Percentiles rank a stretch among this genome's conserved stretches.
Evolutionary conservation across 2,888 invertebrate species (phyloP).

Genomic region (Frankliniella fusca): DNA sequence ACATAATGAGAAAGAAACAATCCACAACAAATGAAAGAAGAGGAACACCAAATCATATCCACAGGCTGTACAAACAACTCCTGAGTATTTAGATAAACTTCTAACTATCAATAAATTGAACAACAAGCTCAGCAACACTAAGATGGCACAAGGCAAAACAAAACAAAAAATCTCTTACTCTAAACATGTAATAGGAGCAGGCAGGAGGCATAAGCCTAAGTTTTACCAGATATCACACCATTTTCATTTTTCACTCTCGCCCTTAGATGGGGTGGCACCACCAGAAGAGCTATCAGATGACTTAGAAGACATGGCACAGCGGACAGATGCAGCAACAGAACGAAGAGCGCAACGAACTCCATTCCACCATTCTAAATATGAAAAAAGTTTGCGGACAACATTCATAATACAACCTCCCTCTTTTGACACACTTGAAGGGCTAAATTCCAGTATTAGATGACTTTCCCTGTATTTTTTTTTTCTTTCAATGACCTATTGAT

Average conservation of each 20-base stretch:
- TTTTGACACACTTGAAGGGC: background rate
- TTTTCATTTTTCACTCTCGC: slow-evolving; percentile 48
- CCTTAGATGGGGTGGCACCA: slow-evolving; percentile 44
- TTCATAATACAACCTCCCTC: no score
- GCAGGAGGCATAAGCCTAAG: background rate
- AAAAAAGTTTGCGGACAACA: slow-evolving; percentile 1
- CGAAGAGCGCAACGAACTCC: slow-evolving; percentile 26
- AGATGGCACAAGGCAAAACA: background rate
- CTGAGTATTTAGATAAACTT: no score
- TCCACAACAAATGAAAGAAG: no score
- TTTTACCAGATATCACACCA: slow-evolving; percentile 29
- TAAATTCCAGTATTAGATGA: background rate
- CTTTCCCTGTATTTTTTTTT: background rate
- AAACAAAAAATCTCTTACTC: background rate
- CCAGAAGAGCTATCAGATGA: slow-evolving; percentile 43
- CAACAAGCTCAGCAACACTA: no score
- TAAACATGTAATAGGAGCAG: background rate
- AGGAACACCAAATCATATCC: no score
- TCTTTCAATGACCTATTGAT: background rate
- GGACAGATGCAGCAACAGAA: slow-evolving; percentile 16
- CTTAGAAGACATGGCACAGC: slow-evolving; percentile 19
- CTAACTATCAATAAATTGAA: no score
- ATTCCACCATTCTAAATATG: slow-evolving; percentile 18
- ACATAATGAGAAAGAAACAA: no score
- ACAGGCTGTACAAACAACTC: no score